These are phyloP conservation scores for Baryphthengus martii DNA, from an alignment of 2,113 vertebrate species.

Conservation along the genomic window DNA sequence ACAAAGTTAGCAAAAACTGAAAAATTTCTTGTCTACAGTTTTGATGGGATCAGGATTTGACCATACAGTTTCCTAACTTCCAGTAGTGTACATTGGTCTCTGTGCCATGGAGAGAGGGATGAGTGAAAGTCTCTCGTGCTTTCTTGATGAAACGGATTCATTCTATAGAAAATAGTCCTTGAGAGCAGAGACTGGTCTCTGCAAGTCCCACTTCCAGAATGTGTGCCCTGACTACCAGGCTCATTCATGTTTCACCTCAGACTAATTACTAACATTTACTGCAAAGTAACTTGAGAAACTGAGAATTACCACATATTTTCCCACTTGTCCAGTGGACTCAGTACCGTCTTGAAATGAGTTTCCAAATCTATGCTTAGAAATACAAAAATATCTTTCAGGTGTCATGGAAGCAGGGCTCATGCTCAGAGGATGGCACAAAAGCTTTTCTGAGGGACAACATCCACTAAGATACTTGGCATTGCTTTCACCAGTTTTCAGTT, in stretches of 20 bases:
- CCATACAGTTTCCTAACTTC: background rate
- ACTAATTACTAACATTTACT: background rate
- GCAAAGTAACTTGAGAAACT: background rate
- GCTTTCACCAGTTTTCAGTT: background rate
- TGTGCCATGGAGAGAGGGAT: background rate
- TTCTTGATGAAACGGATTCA: background rate
- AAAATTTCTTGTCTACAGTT: background rate
- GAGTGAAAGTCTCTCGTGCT: background rate
- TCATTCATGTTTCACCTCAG: background rate
- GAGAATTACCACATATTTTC: background rate
- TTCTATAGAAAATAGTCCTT: background rate
- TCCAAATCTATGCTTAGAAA: background rate
- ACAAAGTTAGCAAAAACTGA: background rate
- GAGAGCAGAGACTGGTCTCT: background rate
- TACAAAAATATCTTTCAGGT: background rate
- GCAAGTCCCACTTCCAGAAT: background rate
- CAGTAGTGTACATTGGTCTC: background rate
- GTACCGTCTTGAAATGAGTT: background rate
- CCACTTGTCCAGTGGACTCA: background rate
- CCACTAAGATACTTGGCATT: background rate
- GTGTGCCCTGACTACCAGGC: background rate
- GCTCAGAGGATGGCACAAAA: background rate
- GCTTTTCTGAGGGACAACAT: background rate
- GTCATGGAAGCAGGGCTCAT: background rate
- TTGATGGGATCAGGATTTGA: background rate